Evolutionary conservation across 2,797 vertebrate species (phyloP).

Genomic region (Enteromius radiatus): DNA sequence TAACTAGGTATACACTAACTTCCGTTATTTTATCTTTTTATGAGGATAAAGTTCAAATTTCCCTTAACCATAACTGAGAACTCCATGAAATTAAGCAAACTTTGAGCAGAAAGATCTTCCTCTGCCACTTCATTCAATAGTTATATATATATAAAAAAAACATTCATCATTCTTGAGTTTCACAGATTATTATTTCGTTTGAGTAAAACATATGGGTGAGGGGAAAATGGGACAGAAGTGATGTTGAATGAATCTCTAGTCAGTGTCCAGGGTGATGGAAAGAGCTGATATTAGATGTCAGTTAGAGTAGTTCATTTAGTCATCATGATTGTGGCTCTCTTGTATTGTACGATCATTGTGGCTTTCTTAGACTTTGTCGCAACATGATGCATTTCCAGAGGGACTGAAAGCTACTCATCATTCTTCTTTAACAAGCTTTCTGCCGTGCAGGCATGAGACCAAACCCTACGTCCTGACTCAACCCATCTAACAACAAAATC

Average conservation of each 20-base stretch:
- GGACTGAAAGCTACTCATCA: not conserved
- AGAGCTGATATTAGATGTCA: constrained; percentile 14
- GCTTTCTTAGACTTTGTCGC: not conserved
- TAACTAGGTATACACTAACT: not conserved
- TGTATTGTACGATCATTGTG: not conserved
- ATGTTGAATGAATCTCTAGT: not conserved
- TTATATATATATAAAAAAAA: not conserved
- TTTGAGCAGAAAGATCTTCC: not conserved
- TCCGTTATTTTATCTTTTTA: not conserved
- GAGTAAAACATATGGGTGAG: constrained; percentile 8
- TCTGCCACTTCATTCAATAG: not conserved
- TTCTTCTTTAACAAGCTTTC: constrained; percentile 7
- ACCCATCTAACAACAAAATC: constrained; percentile 16
- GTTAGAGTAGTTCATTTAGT: not conserved
- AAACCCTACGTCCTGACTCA: constrained; percentile 19
- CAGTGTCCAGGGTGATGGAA: not conserved
- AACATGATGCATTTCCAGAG: not conserved
- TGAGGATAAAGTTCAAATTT: not conserved
- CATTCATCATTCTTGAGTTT: not conserved
- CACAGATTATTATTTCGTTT: not conserved
- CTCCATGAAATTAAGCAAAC: not conserved
- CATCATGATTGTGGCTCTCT: not conserved
- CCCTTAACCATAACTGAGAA: not conserved
- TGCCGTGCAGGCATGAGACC: not conserved
- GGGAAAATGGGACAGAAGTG: constrained; percentile 1